Evolutionary conservation across 2,113 vertebrate species (phyloP).

Genomic region (Phaetusa simplex): DNA sequence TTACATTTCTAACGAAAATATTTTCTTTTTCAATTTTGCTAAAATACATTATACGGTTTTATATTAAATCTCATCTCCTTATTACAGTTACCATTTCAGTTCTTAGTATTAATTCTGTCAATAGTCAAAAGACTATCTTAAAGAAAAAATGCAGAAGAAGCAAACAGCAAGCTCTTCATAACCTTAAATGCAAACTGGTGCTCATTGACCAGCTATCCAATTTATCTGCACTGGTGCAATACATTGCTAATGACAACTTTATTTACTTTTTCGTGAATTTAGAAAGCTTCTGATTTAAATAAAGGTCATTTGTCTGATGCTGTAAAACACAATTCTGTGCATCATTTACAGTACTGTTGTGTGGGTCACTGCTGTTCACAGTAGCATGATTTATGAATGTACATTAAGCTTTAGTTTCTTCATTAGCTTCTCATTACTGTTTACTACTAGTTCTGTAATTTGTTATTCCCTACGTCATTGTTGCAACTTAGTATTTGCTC

Average conservation of each 20-base stretch:
- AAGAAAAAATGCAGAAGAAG: not conserved
- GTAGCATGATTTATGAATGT: not conserved
- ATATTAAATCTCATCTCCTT: not conserved
- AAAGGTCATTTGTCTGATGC: not conserved
- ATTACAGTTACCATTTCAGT: not conserved
- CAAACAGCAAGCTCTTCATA: not conserved
- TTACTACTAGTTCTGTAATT: not conserved
- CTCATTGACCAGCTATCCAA: not conserved
- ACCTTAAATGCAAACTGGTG: not conserved
- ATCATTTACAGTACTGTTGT: not conserved
- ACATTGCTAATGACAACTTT: not conserved
- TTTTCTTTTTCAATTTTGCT: not conserved
- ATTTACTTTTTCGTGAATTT: not conserved
- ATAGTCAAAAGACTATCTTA: not conserved
- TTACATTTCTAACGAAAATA: not conserved
- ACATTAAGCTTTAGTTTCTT: not conserved
- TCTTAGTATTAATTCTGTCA: not conserved
- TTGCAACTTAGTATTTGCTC: not conserved
- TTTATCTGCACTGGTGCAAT: not conserved
- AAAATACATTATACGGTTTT: not conserved
- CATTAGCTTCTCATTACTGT: not conserved
- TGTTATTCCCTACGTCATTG: not conserved
- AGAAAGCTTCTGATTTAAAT: not conserved
- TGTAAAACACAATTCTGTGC: not conserved
- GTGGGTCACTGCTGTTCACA: not conserved